These are phyloP conservation scores for Cololabis saira DNA, from an alignment of 2,113 vertebrate genomes.

Conservation along the genomic window DNA sequence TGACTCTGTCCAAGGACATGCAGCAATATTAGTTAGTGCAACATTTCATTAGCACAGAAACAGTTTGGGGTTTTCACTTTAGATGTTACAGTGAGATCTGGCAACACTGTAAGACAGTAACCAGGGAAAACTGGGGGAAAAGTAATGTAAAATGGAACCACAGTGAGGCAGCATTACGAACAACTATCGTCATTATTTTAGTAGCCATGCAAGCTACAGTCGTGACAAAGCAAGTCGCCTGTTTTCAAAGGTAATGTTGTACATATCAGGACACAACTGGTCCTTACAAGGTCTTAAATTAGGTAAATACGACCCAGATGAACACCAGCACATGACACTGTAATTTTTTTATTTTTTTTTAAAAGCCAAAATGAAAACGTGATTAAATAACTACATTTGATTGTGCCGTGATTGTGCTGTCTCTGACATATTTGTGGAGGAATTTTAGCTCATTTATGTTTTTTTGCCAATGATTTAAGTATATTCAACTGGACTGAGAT, in stretches of 20 bases:
- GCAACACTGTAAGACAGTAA: not conserved
- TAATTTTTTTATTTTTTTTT: too few relatives aligned
- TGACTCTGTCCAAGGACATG: constrained; percentile 54
- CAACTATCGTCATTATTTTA: constrained; percentile 45
- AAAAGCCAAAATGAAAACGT: too few relatives aligned
- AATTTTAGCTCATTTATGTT: too few relatives aligned
- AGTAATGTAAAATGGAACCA: constrained; percentile 12
- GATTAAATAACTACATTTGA: too few relatives aligned
- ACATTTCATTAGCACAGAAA: not conserved
- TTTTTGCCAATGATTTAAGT: too few relatives aligned
- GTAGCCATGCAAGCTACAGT: constrained; percentile 66
- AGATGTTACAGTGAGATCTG: not conserved
- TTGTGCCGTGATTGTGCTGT: too few relatives aligned
- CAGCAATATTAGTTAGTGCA: constrained; percentile 16
- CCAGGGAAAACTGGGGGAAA: not conserved
- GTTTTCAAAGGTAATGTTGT: not conserved
- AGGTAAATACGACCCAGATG: too few relatives aligned
- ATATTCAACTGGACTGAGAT: too few relatives aligned
- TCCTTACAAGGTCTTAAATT: not conserved
- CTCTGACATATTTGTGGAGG: too few relatives aligned
- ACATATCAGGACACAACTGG: not conserved
- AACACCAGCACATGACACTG: too few relatives aligned
- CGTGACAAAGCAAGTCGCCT: not conserved
- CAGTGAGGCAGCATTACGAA: constrained; percentile 36
- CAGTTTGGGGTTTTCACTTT: too few relatives aligned